A percentile compares a stretch with the other conserved stretches of the same genome.
Conservation (phyloP, 2,797 vertebrate species). For the Tragopan temminckii region DNA sequence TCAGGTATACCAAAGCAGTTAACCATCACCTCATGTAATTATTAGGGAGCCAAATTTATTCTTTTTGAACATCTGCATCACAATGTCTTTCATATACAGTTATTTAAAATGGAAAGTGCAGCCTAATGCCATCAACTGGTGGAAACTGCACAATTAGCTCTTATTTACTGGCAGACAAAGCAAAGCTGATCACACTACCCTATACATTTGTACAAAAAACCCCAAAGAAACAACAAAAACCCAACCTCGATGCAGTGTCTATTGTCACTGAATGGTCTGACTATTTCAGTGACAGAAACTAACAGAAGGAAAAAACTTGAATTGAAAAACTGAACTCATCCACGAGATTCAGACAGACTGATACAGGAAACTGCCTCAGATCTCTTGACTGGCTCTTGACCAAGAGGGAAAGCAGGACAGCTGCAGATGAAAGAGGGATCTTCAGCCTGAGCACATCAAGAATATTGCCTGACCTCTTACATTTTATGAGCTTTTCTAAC, state of each 20-base stretch:
- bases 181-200: not conserved
- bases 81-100: fast-evolving
- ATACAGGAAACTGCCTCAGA: not conserved
- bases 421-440: not conserved
- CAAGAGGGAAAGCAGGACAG: not conserved
- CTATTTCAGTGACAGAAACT: not conserved
- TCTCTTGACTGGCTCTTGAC: not conserved
- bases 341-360: not conserved
- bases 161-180: not conserved
- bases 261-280: not conserved
- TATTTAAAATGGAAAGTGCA: fast-evolving
- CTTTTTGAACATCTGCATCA: not conserved
- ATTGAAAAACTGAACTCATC: not conserved
- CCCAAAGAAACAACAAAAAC: not conserved
- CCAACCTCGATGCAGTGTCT: not conserved
- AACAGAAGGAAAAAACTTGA: not conserved
- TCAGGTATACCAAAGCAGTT: not conserved
- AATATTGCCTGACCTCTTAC: not conserved
- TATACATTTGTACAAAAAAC: not conserved
- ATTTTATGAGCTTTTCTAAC: not conserved
- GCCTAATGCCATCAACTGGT: fast-evolving
- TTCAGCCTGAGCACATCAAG: not conserved
- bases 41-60: not conserved
- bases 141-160: not conserved
- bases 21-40: not conserved